Percentiles rank a stretch among this genome's conserved stretches.
These are phyloP conservation scores for human (Homo sapiens) DNA, from an alignment of 2,113 vertebrate species.

Conservation along the genomic window DNA sequence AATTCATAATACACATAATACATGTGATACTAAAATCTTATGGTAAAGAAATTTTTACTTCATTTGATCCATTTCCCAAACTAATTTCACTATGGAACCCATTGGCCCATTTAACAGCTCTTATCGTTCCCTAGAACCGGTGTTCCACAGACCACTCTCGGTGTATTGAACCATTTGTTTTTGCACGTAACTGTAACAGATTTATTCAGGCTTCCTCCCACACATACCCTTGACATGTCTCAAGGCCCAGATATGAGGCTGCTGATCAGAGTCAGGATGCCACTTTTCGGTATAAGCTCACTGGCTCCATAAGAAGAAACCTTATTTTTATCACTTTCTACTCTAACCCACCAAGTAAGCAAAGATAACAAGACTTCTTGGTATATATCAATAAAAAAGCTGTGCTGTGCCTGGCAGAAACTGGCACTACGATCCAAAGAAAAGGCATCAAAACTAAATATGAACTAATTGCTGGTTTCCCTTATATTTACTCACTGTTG, in stretches of 20 bases:
- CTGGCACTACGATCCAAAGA: not conserved
- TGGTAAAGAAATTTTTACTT: conserved; percentile 37
- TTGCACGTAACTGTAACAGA: conserved; percentile 28
- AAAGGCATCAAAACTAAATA: conserved; percentile 5
- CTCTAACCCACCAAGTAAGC: not conserved
- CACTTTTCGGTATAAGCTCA: not conserved
- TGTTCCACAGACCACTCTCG: not conserved
- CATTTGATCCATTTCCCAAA: conserved; percentile 32
- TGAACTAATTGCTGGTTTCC: conserved; percentile 16
- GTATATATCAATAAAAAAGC: not conserved
- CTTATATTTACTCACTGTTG: not conserved
- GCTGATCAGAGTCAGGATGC: not conserved
- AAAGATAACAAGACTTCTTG: not conserved
- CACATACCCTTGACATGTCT: not conserved
- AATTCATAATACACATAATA: conserved; percentile 18
- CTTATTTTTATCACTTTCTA: not conserved
- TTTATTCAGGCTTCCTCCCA: not conserved
- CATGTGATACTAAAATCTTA: not conserved
- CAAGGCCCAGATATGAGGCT: not conserved
- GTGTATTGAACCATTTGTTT: not conserved
- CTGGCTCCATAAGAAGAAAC: not conserved
- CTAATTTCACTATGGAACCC: not conserved
- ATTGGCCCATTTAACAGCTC: conserved; percentile 6
- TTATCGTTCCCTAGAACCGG: conserved; percentile 21
- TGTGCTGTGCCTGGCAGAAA: not conserved